Conservation (phyloP, 2,113 vertebrate genomes). For the Xenotilapia flavipinnis region DNA sequence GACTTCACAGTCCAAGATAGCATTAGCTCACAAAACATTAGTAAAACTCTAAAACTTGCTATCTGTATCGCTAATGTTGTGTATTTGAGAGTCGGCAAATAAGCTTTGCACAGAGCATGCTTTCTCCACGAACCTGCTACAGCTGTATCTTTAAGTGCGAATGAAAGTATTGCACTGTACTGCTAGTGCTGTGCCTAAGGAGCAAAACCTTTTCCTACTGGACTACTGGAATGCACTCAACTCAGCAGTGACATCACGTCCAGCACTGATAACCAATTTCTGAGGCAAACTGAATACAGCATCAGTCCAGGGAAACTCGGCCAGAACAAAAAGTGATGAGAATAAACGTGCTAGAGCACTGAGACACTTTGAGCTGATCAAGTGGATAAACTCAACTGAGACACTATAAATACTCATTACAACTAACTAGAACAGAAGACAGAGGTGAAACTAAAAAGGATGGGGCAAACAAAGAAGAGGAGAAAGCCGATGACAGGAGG, state of each 20-base stretch:
- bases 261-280: not conserved
- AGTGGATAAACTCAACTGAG: not conserved
- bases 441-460: not conserved
- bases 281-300: not conserved
- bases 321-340: not conserved
- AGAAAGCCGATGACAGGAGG: not conserved
- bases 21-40: not conserved
- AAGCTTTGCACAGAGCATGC: not conserved
- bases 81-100: not conserved
- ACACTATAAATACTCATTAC: not conserved
- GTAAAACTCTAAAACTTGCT: not conserved
- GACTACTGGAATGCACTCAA: not conserved
- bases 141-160: not conserved
- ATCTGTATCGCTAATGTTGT: not conserved
- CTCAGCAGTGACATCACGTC: not conserved
- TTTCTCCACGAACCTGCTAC: not conserved
- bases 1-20: not conserved
- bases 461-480: not conserved
- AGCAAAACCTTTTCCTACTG: not conserved
- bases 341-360: not conserved
- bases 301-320: not conserved
- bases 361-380: not conserved
- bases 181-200: not conserved
- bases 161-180: not conserved
- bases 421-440: not conserved